Evolutionary conservation across 2,888 invertebrate genomes (phyloP), one percentile per base, ranked within the genome.

Genomic region (Drosophila emarginata): DNA sequence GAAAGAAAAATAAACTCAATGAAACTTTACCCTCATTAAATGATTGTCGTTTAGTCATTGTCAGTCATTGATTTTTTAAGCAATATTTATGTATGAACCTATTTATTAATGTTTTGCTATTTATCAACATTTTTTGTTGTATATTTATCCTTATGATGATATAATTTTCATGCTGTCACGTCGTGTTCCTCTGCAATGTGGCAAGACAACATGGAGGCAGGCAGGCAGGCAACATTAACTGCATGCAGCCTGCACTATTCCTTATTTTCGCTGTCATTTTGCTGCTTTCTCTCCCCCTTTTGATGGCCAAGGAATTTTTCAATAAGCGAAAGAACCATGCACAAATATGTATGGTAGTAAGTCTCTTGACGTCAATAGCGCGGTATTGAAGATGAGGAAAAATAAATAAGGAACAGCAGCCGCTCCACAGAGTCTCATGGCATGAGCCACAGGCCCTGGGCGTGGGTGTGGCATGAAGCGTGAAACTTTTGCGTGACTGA

Each of bases 301-400:
- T 67, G 67, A 68, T 72, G 39, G 73, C 72, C 58, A 57, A 72
- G 70, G 81, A 84, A 82, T 87, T 82, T 82, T 77, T 78, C 74
- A 87, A 82, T 82, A 81, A 87, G 56, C 72, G 76, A 78, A 72
- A 67, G 26, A 54, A 54, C 32, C 65, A 63, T 63, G 73, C 68
- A 61, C 70, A 87, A 84, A 80, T 76, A 80, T 80, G 72, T 70
- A 67, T 40, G 50, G 50, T 58, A 7, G 50, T 32, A 54, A 50
- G 51, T 51, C 53, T 18, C 26, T 54, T 58, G 53, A 28, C 56
- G 63, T 56, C 60, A 56, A 18, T 50, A 50, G 5, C 14, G 56
- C 54, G 65, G 21, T 40, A 61, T 65, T 57, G 39, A 57, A 63
- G 62, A 68, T 54, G 57, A 60, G 64, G 50, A 69, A 79, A 79